A percentile compares a stretch with the other conserved stretches of the same genome.
Evolutionary conservation across 2,888 invertebrate genomes (phyloP).

Genomic region (Cephus runcator): DNA sequence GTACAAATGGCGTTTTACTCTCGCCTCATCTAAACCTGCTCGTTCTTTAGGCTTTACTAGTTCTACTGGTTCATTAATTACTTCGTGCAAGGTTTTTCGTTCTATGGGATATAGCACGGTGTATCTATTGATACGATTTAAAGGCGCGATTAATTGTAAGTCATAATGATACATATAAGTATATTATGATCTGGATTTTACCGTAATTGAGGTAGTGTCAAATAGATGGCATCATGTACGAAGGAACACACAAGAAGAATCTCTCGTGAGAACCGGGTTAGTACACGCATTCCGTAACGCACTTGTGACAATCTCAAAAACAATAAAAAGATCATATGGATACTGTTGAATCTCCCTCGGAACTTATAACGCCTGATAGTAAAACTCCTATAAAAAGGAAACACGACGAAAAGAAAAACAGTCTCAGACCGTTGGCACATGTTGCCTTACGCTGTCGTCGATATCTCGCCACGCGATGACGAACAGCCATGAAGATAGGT

Average conservation of each 20-base stretch:
- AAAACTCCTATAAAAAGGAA: not conserved
- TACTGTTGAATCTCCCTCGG: not conserved
- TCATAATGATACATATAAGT: not conserved
- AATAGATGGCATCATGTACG: no score
- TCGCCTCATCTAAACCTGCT: not conserved
- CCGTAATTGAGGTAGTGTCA: no score
- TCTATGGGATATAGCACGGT: not conserved
- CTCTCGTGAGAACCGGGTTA: constrained; percentile 20
- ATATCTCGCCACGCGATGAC: not conserved
- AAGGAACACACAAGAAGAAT: constrained; percentile 15
- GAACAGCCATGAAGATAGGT: constrained; percentile 25
- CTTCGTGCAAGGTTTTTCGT: not conserved
- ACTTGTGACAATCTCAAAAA: not conserved
- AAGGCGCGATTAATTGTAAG: not conserved
- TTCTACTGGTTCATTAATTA: not conserved
- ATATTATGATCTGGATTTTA: not conserved
- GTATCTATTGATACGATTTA: not conserved
- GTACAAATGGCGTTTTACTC: not conserved
- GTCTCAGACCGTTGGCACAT: constrained; percentile 38
- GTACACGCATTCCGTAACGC: not conserved
- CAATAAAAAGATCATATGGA: not conserved
- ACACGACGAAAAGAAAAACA: not conserved
- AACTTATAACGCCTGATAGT: not conserved
- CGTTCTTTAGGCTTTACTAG: not conserved
- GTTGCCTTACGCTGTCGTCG: constrained; percentile 52